Base-by-base conservation (phyloP, 1,140 invertebrate species). In the Temnothorax curvispinosus region DNA sequence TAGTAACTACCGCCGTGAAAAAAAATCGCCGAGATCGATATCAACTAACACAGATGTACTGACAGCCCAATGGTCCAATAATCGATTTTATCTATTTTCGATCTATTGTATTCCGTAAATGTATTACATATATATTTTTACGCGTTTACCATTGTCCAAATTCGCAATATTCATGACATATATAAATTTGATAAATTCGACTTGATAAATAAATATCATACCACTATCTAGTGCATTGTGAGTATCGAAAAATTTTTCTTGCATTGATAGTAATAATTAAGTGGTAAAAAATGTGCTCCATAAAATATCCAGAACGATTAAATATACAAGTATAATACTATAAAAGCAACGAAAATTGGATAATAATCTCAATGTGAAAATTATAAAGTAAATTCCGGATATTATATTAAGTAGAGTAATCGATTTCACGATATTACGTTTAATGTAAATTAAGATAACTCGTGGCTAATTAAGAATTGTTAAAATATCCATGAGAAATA, bases 391-490 rank as follows among this genome's bases (percentile, higher is more conserved):
- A 58, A 62, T 62, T 77, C 13, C 1, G 27, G 0, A 62, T 50
- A 76, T 69, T 85, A 27, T 7, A 27, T 58, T 62, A n/a, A 38
- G 5, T 5, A 50, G 3, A 35, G 1, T 85, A 88, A 86, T 74
- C 21, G 52, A 71, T 76, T 69, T 41, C 13, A 21, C 35, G 52
- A 41, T 44, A 88, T 27, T 32, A 35, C 7, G 21, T 67, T 62
- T 44, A 65, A 75, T 60, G 21, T 18, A 64, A 56, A 41, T 71
- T 81, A 41, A 72, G 32, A 47, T 44, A 18, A 35, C 27, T 27
- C 27, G 27, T 27, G 1, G 27, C 54, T 75, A 78, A 71, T 81
- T 85, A 67, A 75, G 15, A 82, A 41, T 47, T 15, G n/a, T 85
- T 69, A 47, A 87, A 74, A 52, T 56, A 87, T 1, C 0, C 32